phyloP scores from a whole-genome alignment of 2,888 invertebrate genomes.

The Synanthedon tipuliformis region DNA sequence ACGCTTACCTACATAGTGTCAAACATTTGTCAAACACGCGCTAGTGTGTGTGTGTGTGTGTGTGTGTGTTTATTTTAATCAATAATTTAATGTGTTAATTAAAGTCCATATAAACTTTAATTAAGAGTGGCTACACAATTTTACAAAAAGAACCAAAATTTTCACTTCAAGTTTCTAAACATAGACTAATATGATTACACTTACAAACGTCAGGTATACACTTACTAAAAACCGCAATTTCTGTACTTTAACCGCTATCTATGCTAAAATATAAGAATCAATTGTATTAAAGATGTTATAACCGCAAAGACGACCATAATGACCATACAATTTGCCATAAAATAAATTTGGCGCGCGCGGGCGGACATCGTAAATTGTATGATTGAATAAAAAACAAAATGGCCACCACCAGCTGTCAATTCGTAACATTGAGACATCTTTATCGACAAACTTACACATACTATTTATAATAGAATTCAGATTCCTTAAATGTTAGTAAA shows the following conservation, averaged over 20 bases:
- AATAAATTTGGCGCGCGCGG: constrained; percentile 12
- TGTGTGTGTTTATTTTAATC: background rate
- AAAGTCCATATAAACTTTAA: background rate
- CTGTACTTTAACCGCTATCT: too few species aligned
- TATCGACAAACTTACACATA: constrained; percentile 13
- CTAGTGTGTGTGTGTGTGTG: background rate
- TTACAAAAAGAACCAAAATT: background rate
- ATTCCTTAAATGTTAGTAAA: background rate
- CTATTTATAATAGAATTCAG: background rate
- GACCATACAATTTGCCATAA: constrained; percentile 22
- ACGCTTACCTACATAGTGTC: background rate
- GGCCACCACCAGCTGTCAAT: constrained; percentile 57
- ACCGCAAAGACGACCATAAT: constrained; percentile 26
- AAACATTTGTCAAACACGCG: background rate
- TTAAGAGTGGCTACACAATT: background rate
- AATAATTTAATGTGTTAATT: too few species aligned
- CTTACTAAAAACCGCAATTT: too few species aligned
- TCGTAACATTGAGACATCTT: constrained; percentile 44
- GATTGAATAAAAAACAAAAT: constrained; percentile 33
- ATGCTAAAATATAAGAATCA: too few species aligned
- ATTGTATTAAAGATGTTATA: background rate
- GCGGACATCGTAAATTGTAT: constrained; percentile 39
- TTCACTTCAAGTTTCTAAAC: too few species aligned
- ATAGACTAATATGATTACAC: too few species aligned
- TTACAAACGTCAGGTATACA: too few species aligned